Base-by-base conservation (phyloP, 2,797 vertebrate species). In the Gymnoscopelus braueri region DNA sequence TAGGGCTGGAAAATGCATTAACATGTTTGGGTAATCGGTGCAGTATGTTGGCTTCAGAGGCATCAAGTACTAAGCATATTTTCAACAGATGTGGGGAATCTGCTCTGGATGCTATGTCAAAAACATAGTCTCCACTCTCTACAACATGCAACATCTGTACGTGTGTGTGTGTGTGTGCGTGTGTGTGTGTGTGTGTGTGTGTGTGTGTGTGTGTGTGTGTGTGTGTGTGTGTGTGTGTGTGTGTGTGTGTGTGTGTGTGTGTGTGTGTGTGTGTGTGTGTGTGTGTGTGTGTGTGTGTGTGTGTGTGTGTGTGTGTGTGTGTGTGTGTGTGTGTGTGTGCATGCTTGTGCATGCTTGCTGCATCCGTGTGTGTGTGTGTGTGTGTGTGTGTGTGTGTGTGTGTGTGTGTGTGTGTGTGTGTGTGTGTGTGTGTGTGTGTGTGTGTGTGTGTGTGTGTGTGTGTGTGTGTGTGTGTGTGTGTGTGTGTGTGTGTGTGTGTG, bases 11-110 rank as follows among this genome's bases (percentile, higher is more conserved):
- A 80, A 67, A 74, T 61, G 58, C 48, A 80, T 80, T 60, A 24
- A 54, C 63, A 70, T 82, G 77, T 75, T 63, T 52, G n/a, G 4
- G 3, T 74, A 76, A 81, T 72, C 9, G 60, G 10, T 67, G 60
- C 77, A 82, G 55, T 54, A 59, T 80, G 75, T 67, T 47, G 39
- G 52, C 65, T 71, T 78, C 67, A 78, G 69, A 79, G 58, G n/a
- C 49, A 55, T 49, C 1, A 13, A 19, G 23, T 61, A 29, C 32
- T 5, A 4, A 39, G 60, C 73, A 75, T 75, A 59, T 60, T 60
- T 69, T 23, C 51, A 52, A 63, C 81, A 72, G 69, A 75, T 80
- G 75, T 71, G 48, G 4, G 29, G 61, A 74, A 68, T 53, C 48
- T 19, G 44, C 29, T 70, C 51, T 75, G 26, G 62, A 59, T 67